Conservation (phyloP, 2,888 invertebrate genomes). For the Tiphia femorata region DNA sequence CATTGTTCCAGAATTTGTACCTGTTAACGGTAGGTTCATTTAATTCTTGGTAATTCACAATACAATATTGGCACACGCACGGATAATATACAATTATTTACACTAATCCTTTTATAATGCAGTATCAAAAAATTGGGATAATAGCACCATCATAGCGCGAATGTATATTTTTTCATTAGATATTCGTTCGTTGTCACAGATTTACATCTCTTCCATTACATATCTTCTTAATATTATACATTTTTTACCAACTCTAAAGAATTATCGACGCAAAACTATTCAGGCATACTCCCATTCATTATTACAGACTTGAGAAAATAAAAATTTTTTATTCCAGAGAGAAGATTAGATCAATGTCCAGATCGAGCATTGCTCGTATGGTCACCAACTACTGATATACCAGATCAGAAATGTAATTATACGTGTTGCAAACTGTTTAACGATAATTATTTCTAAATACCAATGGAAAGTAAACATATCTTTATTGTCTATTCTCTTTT, state of each 20-base stretch:
- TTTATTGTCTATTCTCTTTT: conserved; percentile 5
- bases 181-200: too few species aligned
- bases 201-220: background rate
- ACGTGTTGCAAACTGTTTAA: conserved; percentile 11
- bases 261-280: too few species aligned
- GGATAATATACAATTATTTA: too few species aligned
- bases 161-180: too few species aligned
- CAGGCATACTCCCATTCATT: too few species aligned
- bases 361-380: conserved; percentile 95
- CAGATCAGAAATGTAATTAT: conserved; percentile 88
- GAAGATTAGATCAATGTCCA: conserved; percentile 82
- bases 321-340: conserved; percentile 68
- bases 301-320: too few species aligned
- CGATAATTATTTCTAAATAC: background rate
- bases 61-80: too few species aligned
- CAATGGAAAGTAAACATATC: background rate
- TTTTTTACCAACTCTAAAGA: too few species aligned
- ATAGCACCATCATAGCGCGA: too few species aligned
- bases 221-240: background rate
- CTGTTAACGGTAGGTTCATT: conserved; percentile 71
- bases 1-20: conserved; percentile 86
- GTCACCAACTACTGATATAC: conserved; percentile 92
- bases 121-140: background rate
- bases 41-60: background rate
- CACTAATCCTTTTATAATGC: background rate